Conservation (phyloP, 2,113 vertebrate species). For the Ursus arctos region DNA sequence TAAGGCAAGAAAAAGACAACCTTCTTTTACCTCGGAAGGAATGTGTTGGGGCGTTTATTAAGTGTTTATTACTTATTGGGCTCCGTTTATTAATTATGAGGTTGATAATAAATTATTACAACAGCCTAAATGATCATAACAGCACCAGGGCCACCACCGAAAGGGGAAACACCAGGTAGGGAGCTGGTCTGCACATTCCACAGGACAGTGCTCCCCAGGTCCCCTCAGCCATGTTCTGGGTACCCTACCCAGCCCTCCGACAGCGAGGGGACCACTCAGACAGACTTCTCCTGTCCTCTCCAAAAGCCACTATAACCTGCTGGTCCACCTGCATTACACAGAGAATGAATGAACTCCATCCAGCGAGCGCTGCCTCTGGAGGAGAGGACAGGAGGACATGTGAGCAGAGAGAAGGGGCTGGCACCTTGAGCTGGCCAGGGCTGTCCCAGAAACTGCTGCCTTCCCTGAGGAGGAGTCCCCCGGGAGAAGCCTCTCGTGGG, state of each 20-base stretch:
- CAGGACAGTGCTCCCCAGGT: rapidly evolving
- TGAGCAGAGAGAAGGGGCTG: background rate
- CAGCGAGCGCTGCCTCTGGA: background rate
- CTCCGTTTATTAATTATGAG: background rate
- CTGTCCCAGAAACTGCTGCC: background rate
- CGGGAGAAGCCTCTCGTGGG: background rate
- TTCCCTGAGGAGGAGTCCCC: background rate
- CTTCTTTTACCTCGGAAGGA: background rate
- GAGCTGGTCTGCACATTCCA: background rate
- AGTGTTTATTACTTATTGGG: background rate
- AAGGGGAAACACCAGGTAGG: background rate
- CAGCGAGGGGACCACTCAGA: background rate
- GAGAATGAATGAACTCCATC: background rate
- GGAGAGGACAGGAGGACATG: too few species aligned
- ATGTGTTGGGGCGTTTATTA: background rate
- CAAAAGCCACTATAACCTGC: background rate
- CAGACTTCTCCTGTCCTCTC: background rate
- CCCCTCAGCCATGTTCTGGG: background rate
- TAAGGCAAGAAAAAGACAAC: background rate
- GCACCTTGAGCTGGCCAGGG: rapidly evolving
- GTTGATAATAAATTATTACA: background rate
- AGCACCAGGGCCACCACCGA: too few species aligned
- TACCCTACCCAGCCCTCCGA: background rate
- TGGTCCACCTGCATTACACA: background rate
- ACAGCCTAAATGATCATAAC: background rate